Percentiles rank a stretch among this genome's conserved stretches.
phyloP scores from a whole-genome alignment of 2,888 invertebrate genomes.

The Mylabris sibirica region DNA sequence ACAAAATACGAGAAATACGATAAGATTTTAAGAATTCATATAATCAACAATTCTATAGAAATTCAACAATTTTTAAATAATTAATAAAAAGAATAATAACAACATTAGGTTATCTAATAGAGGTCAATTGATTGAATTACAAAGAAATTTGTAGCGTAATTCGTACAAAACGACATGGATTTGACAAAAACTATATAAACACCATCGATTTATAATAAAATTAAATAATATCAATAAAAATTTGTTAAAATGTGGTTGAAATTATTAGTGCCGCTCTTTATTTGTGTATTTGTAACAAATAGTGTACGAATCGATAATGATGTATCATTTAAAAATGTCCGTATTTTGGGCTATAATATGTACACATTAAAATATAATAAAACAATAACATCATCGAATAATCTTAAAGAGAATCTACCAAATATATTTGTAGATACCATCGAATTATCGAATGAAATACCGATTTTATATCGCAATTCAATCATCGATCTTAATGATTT shows the following conservation, averaged over 20 bases:
- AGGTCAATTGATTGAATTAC: background rate
- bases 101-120: background rate
- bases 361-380: constrained; percentile 45
- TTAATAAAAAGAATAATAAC: background rate
- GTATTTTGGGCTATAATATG: constrained; percentile 43
- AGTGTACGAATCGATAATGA: constrained; percentile 21
- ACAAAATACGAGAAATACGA: background rate
- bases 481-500: constrained; percentile 43
- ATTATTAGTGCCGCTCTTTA: background rate
- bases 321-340: constrained; percentile 48
- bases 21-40: background rate
- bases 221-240: background rate
- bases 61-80: background rate
- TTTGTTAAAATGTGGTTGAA: background rate
- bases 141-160: background rate
- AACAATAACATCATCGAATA: constrained; percentile 40
- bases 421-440: constrained; percentile 41
- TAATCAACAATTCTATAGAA: background rate
- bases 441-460: constrained; percentile 45
- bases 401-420: constrained; percentile 44
- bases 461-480: constrained; percentile 43
- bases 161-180: background rate
- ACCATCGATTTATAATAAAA: background rate
- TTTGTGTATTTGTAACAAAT: background rate
- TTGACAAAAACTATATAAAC: background rate